Conservation (phyloP, 2,888 invertebrate genomes). For the Lasioglossum pauxillum region DNA sequence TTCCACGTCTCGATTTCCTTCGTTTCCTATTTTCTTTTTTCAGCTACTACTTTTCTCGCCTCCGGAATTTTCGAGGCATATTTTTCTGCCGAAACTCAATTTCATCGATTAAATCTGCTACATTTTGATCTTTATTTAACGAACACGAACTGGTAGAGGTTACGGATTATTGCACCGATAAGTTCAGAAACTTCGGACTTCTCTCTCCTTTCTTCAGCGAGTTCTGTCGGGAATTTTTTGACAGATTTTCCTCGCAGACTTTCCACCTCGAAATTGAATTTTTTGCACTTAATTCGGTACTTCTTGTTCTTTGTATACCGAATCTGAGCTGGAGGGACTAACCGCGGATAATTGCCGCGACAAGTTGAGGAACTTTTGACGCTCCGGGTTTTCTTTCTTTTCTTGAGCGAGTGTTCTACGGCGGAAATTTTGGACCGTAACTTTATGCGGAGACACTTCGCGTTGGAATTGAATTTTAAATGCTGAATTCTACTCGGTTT, state of each 20-base stretch:
- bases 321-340: not conserved
- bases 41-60: not conserved
- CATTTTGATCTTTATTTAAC: not conserved
- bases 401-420: not conserved
- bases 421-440: not conserved
- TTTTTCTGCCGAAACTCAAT: not conserved
- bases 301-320: not conserved
- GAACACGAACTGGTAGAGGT: not conserved
- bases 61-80: not conserved
- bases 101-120: not conserved
- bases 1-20: not conserved
- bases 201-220: not conserved
- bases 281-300: not conserved
- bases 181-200: not conserved
- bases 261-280: not conserved
- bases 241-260: not conserved
- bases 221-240: not conserved
- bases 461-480: not conserved
- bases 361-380: not conserved
- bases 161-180: not conserved
- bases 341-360: conserved; percentile 1
- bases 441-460: not conserved
- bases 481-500: not conserved
- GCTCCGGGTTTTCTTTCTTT: not conserved
- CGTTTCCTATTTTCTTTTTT: not conserved